Base-by-base conservation (phyloP, 2,888 invertebrate species). In the Silvanus unidentatus region DNA sequence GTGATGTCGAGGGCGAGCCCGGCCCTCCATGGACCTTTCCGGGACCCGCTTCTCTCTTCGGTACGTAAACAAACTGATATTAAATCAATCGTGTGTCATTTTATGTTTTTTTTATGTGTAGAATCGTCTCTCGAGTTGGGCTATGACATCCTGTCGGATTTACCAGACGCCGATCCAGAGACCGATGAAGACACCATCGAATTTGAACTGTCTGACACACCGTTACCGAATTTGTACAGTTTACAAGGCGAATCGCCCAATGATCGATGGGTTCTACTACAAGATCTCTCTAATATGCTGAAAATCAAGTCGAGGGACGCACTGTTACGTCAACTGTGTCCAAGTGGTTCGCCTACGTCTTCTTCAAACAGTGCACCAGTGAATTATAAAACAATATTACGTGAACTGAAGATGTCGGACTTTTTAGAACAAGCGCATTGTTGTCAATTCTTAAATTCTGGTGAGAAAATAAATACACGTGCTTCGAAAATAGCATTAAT, bases 221-320 rank as follows among this genome's bases (percentile, higher is more conserved):
- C 86, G 15, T 74, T 91, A 45, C 90, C 91, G 9, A 88, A 88
- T 42, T 77, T 91, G 56, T 92, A 91, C 74, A 80, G 82, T 53
- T 73, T 90, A 51, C 74, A 78, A 50, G 78, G 79, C 39, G 79
- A 80, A 59, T 65, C 76, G 1, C 79, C 80, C 11, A 75, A 78
- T 48, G 88, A 88, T 41, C 80, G 86, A 49, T 91, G 89, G 88
- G 82, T 89, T 44, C 75, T 91, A 47, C 75, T 90, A 42, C 88
- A 84, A 65, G 90, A 90, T 66, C 77, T 90, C 55, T 84, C 87
- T 60, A 81, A 81, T 59, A 73, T 87, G 55, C 73, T 88, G 60
- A 84, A 85, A 75, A 81, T 88, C 47, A 89, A 89, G 72, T 88
- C 88, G 30, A 82, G 85, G 58, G 89, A 90, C 59, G 85, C 86